A percentile compares a stretch with the other conserved stretches of the same genome.
These are phyloP conservation scores for Aldabrachelys gigantea DNA, from an alignment of 2,113 vertebrate genomes.

Conservation along the genomic window DNA sequence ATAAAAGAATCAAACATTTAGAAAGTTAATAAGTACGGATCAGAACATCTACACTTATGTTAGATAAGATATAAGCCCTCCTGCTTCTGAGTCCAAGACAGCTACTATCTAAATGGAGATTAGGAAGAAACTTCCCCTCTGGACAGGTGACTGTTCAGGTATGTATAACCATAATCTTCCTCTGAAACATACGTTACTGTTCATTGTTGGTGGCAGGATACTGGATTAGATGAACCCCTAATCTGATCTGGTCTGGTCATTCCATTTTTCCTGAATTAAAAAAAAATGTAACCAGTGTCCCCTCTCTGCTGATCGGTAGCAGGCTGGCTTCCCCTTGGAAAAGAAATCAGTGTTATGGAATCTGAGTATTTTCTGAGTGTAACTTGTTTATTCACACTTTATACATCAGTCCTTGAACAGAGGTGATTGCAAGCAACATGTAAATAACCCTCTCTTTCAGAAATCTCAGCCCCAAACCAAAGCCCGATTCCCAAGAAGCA, in stretches of 20 bases:
- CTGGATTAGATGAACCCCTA: no score
- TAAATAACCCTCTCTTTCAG: accelerated
- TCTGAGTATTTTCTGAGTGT: no score
- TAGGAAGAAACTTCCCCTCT: neutral
- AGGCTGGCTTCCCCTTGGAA: no score
- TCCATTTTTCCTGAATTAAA: no score
- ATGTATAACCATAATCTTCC: neutral
- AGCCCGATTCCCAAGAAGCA: no score
- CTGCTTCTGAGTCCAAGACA: neutral
- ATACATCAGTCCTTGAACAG: no score
- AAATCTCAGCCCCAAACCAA: neutral
- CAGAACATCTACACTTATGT: neutral
- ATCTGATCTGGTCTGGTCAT: no score
- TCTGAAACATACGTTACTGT: neutral
- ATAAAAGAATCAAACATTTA: neutral
- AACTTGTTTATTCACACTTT: no score
- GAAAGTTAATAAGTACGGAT: accelerated
- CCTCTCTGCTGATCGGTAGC: no score
- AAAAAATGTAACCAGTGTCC: no score
- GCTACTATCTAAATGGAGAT: accelerated
- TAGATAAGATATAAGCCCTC: neutral
- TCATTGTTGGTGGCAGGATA: no score
- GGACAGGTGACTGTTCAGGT: neutral
- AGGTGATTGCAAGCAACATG: neutral
- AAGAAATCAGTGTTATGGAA: neutral